phyloP scores from a whole-genome alignment of 2,888 invertebrate species.

The Sphaerophoria taeniata region DNA sequence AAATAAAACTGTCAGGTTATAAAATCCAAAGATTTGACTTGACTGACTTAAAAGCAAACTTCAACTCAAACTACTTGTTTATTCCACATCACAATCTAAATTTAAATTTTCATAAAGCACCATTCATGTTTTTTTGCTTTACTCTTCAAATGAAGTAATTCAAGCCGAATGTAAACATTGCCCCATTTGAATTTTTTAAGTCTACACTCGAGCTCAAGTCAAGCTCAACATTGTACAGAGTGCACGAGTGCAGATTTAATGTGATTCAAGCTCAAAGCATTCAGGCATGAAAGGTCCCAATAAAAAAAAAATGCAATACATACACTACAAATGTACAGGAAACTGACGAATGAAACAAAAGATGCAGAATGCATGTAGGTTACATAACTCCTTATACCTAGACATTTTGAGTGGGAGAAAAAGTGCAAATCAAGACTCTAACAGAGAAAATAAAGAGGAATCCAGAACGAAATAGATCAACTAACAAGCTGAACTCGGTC shows the following conservation, averaged over 20 bases:
- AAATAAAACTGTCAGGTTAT: neutral
- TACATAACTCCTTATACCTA: neutral
- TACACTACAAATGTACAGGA: conserved; percentile 25
- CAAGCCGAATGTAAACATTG: conserved; percentile 51
- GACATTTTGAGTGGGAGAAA: conserved; percentile 44
- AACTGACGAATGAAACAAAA: conserved; percentile 16
- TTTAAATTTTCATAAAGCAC: conserved; percentile 10
- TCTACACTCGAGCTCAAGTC: neutral
- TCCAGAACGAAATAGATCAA: neutral
- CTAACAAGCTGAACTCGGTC: no score
- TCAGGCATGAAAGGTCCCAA: conserved; percentile 6
- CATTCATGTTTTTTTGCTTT: neutral
- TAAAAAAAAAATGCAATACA: conserved; percentile 6
- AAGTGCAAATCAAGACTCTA: neutral
- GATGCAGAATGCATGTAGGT: neutral
- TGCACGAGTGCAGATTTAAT: neutral
- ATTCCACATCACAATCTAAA: neutral
- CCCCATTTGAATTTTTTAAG: conserved; percentile 36
- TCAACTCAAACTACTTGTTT: neutral
- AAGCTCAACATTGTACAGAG: conserved; percentile 12
- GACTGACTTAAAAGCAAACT: neutral
- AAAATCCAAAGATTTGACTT: neutral
- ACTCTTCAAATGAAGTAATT: neutral
- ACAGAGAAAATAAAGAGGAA: conserved; percentile 2
- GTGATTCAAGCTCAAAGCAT: conserved; percentile 29